Evolutionary conservation across 2,113 vertebrate species (phyloP).

Genomic region (Dendrocopos noguchii): DNA sequence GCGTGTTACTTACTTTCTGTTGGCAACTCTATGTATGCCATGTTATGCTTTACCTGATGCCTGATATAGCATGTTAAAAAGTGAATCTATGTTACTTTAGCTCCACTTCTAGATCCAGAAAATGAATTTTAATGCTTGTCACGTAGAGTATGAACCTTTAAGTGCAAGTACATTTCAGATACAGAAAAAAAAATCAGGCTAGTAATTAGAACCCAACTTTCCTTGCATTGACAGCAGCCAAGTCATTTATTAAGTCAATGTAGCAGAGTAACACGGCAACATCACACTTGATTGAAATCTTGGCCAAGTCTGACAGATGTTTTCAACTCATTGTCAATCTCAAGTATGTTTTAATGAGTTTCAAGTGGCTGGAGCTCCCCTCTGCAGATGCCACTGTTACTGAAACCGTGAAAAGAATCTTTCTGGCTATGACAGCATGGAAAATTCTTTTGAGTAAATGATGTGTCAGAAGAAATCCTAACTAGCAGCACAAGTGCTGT

Average conservation of each 20-base stretch:
- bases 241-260: constrained; percentile 80
- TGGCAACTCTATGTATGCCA: not conserved
- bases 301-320: constrained; percentile 82
- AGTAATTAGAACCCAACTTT: constrained; percentile 73
- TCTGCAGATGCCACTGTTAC: constrained; percentile 71
- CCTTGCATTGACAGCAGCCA: constrained; percentile 64
- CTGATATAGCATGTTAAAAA: not conserved
- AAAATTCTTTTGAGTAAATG: constrained; percentile 56
- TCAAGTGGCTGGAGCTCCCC: constrained; percentile 73
- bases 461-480: constrained; percentile 21
- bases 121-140: constrained; percentile 40
- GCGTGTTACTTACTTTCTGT: not conserved
- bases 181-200: constrained; percentile 27
- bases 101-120: not conserved
- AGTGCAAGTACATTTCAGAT: constrained; percentile 52
- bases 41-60: not conserved
- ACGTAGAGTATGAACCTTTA: constrained; percentile 21
- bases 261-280: constrained; percentile 67
- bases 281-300: constrained; percentile 81
- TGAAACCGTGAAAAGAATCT: constrained; percentile 58
- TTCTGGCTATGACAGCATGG: constrained; percentile 44
- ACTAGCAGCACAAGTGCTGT: not conserved
- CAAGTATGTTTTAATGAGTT: constrained; percentile 81
- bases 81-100: not conserved
- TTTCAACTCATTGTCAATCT: constrained; percentile 79